Evolutionary conservation across 2,888 invertebrate species (phyloP).

Genomic region (Gisinianus flammeolus): DNA sequence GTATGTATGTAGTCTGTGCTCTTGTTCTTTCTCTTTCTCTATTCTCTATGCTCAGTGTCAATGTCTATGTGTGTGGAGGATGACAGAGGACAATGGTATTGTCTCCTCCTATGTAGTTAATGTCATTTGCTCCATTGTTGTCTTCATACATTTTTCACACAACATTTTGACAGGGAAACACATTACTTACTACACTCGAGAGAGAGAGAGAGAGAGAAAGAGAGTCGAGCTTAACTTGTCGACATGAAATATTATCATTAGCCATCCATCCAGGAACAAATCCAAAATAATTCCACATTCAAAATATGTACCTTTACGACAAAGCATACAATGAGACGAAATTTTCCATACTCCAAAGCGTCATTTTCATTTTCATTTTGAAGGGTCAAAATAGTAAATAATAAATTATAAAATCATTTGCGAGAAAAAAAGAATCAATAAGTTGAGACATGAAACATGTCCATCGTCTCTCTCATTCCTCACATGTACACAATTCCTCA

Average conservation of each 20-base stretch:
- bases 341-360: no score
- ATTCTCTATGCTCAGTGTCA: background rate
- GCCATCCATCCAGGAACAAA: no score
- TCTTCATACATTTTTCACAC: slow-evolving; percentile 54
- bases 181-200: slow-evolving; percentile 49
- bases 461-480: no score
- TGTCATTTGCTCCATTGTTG: slow-evolving; percentile 43
- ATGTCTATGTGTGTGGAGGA: no score
- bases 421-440: no score
- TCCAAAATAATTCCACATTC: no score
- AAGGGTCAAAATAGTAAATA: no score
- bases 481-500: slow-evolving; percentile 11
- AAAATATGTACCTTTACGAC: no score
- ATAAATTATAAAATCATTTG: no score
- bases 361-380: no score
- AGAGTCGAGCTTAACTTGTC: slow-evolving; percentile 41
- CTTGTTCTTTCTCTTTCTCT: background rate
- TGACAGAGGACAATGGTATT: background rate
- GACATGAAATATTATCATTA: slow-evolving; percentile 56
- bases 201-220: slow-evolving; percentile 19
- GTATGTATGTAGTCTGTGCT: background rate
- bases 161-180: slow-evolving; percentile 58
- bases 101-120: slow-evolving; percentile 22
- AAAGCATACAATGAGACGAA: no score
- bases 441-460: no score